Percentiles rank a stretch among this genome's conserved stretches.
phyloP scores from a whole-genome alignment of 92 coral and sea anemone species.

The Heteractis magnifica region DNA sequence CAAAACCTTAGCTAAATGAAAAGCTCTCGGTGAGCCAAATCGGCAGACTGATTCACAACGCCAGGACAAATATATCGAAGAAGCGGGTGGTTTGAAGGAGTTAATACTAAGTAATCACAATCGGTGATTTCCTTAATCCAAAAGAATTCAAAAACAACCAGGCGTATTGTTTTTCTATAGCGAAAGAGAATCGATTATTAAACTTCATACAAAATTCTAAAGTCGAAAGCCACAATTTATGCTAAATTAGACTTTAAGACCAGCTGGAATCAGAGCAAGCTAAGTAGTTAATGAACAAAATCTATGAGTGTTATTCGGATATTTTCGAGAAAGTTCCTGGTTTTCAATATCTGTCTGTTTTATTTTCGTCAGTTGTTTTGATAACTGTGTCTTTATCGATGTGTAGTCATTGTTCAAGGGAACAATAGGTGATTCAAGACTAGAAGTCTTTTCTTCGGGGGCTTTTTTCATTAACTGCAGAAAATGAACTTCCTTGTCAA shows the following conservation, averaged over 20 bases:
- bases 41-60: background rate
- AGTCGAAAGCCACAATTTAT: background rate
- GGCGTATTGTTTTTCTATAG: background rate
- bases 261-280: too few species aligned
- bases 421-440: background rate
- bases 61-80: background rate
- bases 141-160: background rate
- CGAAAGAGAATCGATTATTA: background rate
- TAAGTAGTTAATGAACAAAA: background rate
- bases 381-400: background rate
- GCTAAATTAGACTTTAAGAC: too few species aligned
- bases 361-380: background rate
- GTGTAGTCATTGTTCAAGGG: background rate
- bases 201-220: background rate
- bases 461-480: too few species aligned
- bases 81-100: background rate
- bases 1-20: background rate
- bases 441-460: background rate
- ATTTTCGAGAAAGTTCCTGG: background rate
- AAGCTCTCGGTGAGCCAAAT: background rate
- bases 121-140: background rate
- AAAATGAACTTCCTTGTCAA: too few species aligned
- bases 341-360: background rate
- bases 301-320: background rate
- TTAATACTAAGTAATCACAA: background rate